Percentiles rank a stretch among this genome's conserved stretches.
Conservation (phyloP, 2,888 invertebrate genomes). For the Monopis laevigella region DNA sequence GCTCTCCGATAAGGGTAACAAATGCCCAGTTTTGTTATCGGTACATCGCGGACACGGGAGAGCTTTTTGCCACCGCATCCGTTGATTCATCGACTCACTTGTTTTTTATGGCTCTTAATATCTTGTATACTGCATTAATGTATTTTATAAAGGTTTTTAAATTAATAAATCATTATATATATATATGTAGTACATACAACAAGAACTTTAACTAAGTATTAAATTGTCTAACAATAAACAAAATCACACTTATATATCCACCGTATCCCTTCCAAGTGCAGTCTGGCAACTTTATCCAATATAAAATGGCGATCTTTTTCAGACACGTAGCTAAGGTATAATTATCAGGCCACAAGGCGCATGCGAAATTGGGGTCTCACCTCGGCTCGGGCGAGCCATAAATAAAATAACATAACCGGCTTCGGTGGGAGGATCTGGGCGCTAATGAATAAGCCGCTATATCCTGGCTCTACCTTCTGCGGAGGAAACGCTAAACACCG, state of each 20-base stretch:
- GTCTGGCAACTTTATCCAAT: constrained; percentile 30
- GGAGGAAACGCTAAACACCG: too few relatives aligned
- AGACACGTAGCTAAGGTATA: constrained; percentile 51
- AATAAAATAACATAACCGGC: constrained; percentile 55
- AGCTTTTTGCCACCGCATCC: constrained; percentile 65
- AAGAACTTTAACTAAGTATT: too few relatives aligned
- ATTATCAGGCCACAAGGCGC: constrained; percentile 56
- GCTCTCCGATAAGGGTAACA: constrained; percentile 63
- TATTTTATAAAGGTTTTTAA: neutral
- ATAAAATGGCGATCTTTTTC: constrained; percentile 57
- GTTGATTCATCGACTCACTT: constrained; percentile 30
- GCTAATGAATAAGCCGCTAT: constrained; percentile 54
- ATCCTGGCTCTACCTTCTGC: constrained; percentile 14
- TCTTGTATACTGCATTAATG: too few relatives aligned
- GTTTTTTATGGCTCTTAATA: constrained; percentile 1
- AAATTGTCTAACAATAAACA: too few relatives aligned
- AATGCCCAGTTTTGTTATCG: constrained; percentile 67
- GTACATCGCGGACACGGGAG: constrained; percentile 62
- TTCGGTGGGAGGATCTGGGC: constrained; percentile 52
- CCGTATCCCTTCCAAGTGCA: constrained; percentile 9
- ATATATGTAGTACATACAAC: too few relatives aligned
- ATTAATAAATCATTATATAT: neutral
- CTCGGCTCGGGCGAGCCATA: constrained; percentile 50
- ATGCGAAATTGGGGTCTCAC: constrained; percentile 68
- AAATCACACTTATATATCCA: too few relatives aligned